phyloP scores from a whole-genome alignment of 2,113 vertebrate genomes.

The Phycodurus eques region DNA sequence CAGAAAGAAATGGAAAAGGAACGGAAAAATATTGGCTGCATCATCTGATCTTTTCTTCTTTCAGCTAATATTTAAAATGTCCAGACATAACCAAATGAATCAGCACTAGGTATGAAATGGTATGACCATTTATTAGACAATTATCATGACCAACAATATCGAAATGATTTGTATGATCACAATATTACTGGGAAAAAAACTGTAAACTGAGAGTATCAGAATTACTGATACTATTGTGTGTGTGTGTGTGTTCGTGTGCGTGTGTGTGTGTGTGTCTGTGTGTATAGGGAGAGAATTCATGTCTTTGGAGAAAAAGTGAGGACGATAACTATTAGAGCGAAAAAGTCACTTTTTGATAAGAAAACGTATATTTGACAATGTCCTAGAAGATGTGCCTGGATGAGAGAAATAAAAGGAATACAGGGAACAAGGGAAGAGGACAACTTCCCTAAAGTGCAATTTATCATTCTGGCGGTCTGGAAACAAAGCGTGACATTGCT shows the following conservation, averaged over 20 bases:
- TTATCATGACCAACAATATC: too few species aligned
- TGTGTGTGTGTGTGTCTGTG: not conserved
- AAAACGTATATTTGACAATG: constrained; percentile 23
- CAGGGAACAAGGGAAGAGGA: constrained; percentile 14
- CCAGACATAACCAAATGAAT: too few species aligned
- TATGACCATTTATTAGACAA: too few species aligned
- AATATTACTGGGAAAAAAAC: too few species aligned
- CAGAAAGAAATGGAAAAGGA: not conserved
- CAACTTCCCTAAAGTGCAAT: constrained; percentile 35
- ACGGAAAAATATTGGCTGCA: too few species aligned
- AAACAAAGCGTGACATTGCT: constrained; percentile 38
- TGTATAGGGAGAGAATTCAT: not conserved
- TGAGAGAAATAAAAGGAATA: constrained; percentile 1
- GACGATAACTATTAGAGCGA: constrained; percentile 29
- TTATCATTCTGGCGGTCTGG: constrained; percentile 27
- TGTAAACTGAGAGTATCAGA: not conserved
- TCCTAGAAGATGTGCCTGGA: constrained; percentile 8
- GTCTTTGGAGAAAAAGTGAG: constrained; percentile 2
- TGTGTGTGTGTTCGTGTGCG: not conserved
- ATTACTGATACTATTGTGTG: not conserved
- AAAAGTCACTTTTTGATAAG: constrained; percentile 27
- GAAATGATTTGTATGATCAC: too few species aligned
- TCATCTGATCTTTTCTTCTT: too few species aligned
- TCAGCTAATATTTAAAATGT: too few species aligned
- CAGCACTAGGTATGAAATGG: too few species aligned